Conservation (phyloP, 1,140 invertebrate species). For the Drosophila persimilis region DNA sequence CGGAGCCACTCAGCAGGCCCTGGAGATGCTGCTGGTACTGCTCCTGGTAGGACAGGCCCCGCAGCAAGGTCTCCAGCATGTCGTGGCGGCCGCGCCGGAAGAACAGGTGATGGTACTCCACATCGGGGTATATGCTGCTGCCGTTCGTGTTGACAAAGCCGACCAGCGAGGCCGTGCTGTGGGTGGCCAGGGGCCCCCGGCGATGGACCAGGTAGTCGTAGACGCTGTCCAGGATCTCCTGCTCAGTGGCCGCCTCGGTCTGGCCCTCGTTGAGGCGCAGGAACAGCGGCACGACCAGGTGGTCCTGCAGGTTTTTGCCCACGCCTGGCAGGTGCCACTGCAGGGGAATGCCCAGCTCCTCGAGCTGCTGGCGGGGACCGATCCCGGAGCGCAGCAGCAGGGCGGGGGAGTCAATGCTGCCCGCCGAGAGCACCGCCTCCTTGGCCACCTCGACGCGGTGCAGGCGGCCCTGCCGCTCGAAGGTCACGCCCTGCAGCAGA, state of each 20-base stretch:
- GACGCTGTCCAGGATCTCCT: constrained; percentile 41
- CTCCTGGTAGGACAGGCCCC: constrained; percentile 48
- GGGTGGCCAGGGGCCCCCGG: constrained; percentile 84
- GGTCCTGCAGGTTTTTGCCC: constrained; percentile 86
- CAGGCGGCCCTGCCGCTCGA: constrained; percentile 63
- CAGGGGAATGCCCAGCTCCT: constrained; percentile 82
- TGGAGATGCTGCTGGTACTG: constrained; percentile 36
- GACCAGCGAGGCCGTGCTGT: constrained; percentile 81
- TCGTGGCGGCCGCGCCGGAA: constrained; percentile 41
- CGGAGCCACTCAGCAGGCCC: constrained; percentile 5
- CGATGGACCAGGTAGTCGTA: constrained; percentile 61
- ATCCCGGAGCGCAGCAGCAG: constrained; percentile 85
- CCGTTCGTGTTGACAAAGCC: constrained; percentile 61
- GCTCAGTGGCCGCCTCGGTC: constrained; percentile 30
- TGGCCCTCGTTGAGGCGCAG: constrained; percentile 43
- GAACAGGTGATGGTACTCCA: constrained; percentile 69
- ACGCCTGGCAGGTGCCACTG: constrained; percentile 84
- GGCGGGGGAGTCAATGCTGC: constrained; percentile 84
- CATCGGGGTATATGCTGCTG: constrained; percentile 68
- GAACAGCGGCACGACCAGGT: constrained; percentile 82
- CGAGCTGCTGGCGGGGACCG: constrained; percentile 83
- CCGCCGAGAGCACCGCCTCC: constrained; percentile 86
- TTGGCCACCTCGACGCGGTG: constrained; percentile 74
- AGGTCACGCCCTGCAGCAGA: constrained; percentile 67
- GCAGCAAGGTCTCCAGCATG: constrained; percentile 20